Base-by-base conservation (phyloP, 2,797 vertebrate species). In the Scleropages formosus region DNA sequence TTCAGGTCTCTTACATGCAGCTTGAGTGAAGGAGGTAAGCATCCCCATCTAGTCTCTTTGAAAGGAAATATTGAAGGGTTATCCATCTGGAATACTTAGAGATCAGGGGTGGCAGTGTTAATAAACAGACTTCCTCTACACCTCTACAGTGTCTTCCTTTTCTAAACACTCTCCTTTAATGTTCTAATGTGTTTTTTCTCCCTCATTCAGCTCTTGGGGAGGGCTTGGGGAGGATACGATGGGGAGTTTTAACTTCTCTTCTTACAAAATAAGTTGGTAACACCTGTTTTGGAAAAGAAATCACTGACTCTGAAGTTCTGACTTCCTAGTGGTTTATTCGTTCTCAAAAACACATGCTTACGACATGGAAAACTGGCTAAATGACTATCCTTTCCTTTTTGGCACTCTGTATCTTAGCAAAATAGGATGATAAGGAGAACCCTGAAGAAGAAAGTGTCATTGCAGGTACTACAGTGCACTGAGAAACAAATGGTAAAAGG, bases 71-170 rank as follows among this genome's bases (percentile, higher is more conserved):
- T 85, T 86, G 81, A 81, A 78, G 84, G 83, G 85, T 82, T 86
- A 88, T 89, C 80, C 85, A 81, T 90, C 85, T 91, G 90, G 90
- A 91, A 89, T 87, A 88, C 88, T 87, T 84, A 84, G 88, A 91
- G 92, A 94, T 94, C 94, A 94, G 92, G 92, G 92, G 92, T 94
- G 94, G 91, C 92, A 88, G 91, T 93, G 93, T 94, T 94, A 95
- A 92, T 91, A 89, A 90, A 89, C 94, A 95, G 93, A 91, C 92
- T 94, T 94, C 93, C 93, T 94, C 90, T 92, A 89, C 87, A 90
- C 90, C 91, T 92, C 91, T 83, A 88, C 91, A 90, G 90, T 87
- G 88, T 89, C 91, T 94, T 94, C 93, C 93, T 93, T 93, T 92
- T 92, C 91, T 86, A 93, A 94, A 94, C 92, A 94, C 82, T 83